Percentiles rank a stretch among this genome's conserved stretches.
phyloP scores from a whole-genome alignment of 2,888 invertebrate species.

The Ormyrus thymus region DNA sequence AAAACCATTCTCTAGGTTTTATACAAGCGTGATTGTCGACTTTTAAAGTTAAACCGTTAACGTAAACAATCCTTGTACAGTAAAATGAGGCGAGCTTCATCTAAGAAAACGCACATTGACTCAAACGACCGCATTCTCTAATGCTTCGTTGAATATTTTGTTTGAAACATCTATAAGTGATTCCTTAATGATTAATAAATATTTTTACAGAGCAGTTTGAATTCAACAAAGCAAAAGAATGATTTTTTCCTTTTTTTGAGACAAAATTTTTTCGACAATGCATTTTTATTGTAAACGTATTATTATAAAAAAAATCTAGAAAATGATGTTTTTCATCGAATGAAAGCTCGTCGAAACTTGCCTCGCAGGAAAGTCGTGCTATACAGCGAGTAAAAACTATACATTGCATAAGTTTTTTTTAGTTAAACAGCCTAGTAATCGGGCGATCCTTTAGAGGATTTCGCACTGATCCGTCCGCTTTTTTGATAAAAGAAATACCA shows the following conservation, averaged over 20 bases:
- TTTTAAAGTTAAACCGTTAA: not conserved
- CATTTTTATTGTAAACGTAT: too few relatives aligned
- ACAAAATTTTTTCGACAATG: too few relatives aligned
- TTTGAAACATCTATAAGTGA: too few relatives aligned
- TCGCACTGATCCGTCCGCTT: slow-evolving; percentile 22
- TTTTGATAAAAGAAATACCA: not conserved
- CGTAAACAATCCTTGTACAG: slow-evolving; percentile 14
- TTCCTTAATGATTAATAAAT: too few relatives aligned
- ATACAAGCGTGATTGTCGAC: not conserved
- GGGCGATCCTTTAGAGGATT: not conserved
- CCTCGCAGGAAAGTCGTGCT: slow-evolving; percentile 33
- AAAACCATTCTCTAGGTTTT: too few relatives aligned
- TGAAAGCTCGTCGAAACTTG: slow-evolving; percentile 42
- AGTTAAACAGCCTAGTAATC: slow-evolving; percentile 12
- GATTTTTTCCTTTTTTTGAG: too few relatives aligned
- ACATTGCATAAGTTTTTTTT: slow-evolving; percentile 17
- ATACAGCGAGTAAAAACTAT: not conserved
- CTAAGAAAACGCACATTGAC: slow-evolving; percentile 41
- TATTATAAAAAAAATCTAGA: too few relatives aligned
- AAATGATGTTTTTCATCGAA: not conserved
- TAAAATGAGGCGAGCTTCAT: slow-evolving; percentile 54
- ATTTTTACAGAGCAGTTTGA: too few relatives aligned
- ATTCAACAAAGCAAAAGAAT: too few relatives aligned
- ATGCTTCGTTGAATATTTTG: too few relatives aligned
- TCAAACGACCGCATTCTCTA: too few relatives aligned